Percentiles rank a stretch among this genome's conserved stretches.
phyloP scores from a whole-genome alignment of 1,140 invertebrate species.

The Drosophila parvula region DNA sequence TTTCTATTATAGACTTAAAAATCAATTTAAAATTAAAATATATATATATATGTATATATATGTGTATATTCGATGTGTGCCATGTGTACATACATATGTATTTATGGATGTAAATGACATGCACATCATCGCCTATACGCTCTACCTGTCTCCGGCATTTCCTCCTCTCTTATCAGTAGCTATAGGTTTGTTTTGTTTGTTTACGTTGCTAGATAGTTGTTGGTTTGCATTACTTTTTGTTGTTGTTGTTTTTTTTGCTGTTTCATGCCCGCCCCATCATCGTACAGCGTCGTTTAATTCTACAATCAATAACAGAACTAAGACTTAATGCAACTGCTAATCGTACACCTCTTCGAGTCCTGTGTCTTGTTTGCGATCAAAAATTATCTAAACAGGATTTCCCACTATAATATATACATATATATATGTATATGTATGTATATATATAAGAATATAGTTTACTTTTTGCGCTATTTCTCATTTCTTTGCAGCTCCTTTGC shows the following conservation, averaged over 20 bases:
- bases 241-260: not conserved
- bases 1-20: constrained; percentile 30
- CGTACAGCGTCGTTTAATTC: constrained; percentile 2
- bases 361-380: not conserved
- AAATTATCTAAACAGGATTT: constrained; percentile 32
- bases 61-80: constrained; percentile 20
- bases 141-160: constrained; percentile 1
- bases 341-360: not conserved
- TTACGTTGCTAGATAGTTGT: constrained; percentile 54
- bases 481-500: not conserved
- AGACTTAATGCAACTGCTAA: constrained; percentile 24
- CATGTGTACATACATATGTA: constrained; percentile 1
- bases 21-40: constrained; percentile 47
- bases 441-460: constrained; percentile 38
- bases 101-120: constrained; percentile 16
- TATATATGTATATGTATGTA: constrained; percentile 18
- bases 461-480: constrained; percentile 45
- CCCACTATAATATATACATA: constrained; percentile 22
- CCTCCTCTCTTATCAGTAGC: constrained; percentile 25
- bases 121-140: constrained; percentile 3
- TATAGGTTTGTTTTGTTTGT: constrained; percentile 41
- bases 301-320: constrained; percentile 41
- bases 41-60: constrained; percentile 16
- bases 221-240: constrained; percentile 27
- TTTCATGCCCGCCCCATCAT: not conserved